These are phyloP conservation scores for Proterorhinus semilunaris DNA, from an alignment of 2,113 vertebrate species.

Conservation along the genomic window DNA sequence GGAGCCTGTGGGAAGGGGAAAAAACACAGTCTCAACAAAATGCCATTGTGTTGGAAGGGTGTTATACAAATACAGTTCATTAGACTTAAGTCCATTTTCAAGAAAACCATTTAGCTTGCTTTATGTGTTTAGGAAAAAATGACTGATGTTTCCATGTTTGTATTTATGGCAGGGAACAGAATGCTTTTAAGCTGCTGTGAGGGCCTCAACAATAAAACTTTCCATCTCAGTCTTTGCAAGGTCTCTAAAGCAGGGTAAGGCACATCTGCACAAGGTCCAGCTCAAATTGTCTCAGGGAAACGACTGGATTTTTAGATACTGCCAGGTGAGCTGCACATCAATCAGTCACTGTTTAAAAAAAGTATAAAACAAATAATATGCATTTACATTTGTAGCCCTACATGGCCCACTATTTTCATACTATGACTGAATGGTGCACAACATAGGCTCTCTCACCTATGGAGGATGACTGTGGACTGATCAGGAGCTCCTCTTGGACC, in stretches of 20 bases:
- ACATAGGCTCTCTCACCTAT: conserved; percentile 81
- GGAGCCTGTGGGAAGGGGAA: conserved; percentile 74
- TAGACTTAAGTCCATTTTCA: conserved; percentile 27
- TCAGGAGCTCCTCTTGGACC: conserved; percentile 95
- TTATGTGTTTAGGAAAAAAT: conserved; percentile 35
- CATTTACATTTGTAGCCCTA: not conserved
- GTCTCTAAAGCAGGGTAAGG: conserved; percentile 4
- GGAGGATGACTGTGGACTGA: conserved; percentile 98
- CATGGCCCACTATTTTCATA: not conserved
- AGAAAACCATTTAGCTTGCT: conserved; percentile 11
- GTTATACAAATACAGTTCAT: conserved; percentile 15
- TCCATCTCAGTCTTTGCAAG: conserved; percentile 38
- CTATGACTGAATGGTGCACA: not conserved
- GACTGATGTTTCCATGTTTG: conserved; percentile 33
- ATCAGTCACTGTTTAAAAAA: too few relatives aligned
- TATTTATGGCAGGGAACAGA: conserved; percentile 27
- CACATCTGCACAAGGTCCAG: conserved; percentile 14
- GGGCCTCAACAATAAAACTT: conserved; percentile 34
- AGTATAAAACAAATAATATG: too few relatives aligned
- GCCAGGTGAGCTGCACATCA: too few relatives aligned
- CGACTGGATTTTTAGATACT: not conserved
- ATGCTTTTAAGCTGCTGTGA: conserved; percentile 19
- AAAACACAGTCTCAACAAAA: not conserved
- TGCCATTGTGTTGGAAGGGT: conserved; percentile 7
- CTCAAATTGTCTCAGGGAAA: conserved; percentile 1